Percentiles rank a stretch among this genome's conserved stretches.
phyloP scores from a whole-genome alignment of 2,797 vertebrate species.

The Botia almorhae region DNA sequence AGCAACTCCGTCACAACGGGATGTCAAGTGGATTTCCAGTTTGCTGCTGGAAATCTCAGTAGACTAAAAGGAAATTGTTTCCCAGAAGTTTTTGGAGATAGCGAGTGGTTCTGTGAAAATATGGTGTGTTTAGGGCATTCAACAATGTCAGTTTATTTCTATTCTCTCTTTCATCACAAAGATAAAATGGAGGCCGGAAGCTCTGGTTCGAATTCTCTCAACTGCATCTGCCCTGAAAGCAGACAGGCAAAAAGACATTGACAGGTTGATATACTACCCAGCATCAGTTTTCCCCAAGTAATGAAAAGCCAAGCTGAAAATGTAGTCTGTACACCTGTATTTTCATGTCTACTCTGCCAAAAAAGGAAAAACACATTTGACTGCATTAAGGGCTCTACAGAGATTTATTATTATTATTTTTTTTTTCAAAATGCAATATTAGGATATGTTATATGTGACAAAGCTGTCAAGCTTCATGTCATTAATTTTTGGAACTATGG shows the following conservation, averaged over 20 bases:
- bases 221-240: conserved; percentile 51
- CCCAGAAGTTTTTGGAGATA: conserved; percentile 34
- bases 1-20: conserved; percentile 29
- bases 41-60: conserved; percentile 4
- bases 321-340: conserved; percentile 48
- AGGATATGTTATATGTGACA: neutral
- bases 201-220: conserved; percentile 49
- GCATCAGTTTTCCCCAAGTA: conserved; percentile 32
- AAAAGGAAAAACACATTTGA: neutral
- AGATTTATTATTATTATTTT: neutral
- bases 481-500: conserved; percentile 1
- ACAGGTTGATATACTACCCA: conserved; percentile 59
- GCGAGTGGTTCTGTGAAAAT: conserved; percentile 35
- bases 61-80: conserved; percentile 27
- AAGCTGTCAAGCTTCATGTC: neutral
- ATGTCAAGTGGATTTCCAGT: neutral
- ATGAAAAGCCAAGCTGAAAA: conserved; percentile 53
- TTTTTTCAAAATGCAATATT: neutral
- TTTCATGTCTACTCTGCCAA: conserved; percentile 35
- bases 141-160: conserved; percentile 36
- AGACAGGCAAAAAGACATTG: conserved; percentile 55
- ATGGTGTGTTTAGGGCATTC: conserved; percentile 24
- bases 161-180: conserved; percentile 55
- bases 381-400: neutral
- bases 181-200: conserved; percentile 55